Percentiles rank a stretch among this genome's conserved stretches.
Evolutionary conservation across 1,140 invertebrate genomes (phyloP).

Genomic region (Akabosia matsudoensis): DNA sequence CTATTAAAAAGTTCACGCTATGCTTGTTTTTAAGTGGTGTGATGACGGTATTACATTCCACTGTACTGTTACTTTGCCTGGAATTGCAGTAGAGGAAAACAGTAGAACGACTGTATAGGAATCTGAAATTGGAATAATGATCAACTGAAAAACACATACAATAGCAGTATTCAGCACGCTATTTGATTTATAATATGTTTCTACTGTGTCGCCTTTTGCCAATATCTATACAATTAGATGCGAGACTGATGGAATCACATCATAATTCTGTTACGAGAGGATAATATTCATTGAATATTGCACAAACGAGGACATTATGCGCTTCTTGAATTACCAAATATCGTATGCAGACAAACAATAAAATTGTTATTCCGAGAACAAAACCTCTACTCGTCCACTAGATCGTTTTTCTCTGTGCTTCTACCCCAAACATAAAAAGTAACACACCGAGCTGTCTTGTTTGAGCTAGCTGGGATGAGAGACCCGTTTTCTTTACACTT

Average conservation of each 20-base stretch:
- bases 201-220: no score
- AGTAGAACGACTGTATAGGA: neutral
- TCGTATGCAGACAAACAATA: neutral
- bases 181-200: no score
- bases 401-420: no score
- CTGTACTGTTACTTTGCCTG: neutral
- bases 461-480: no score
- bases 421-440: no score
- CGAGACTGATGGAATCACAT: neutral
- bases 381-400: no score
- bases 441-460: no score
- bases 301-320: constrained; percentile 1
- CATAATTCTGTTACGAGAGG: neutral
- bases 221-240: no score
- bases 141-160: neutral
- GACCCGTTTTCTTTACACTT: no score
- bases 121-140: constrained; percentile 12
- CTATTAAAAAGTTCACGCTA: constrained; percentile 19
- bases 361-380: neutral
- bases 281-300: constrained; percentile 12
- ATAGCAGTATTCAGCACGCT: no score
- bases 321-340: constrained; percentile 12
- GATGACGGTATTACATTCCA: constrained; percentile 13
- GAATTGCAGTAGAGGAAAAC: neutral
- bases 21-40: constrained; percentile 20